Evolutionary conservation across 2,888 invertebrate genomes (phyloP), one percentile per base, ranked within the genome.

Genomic region (Thereva unica): DNA sequence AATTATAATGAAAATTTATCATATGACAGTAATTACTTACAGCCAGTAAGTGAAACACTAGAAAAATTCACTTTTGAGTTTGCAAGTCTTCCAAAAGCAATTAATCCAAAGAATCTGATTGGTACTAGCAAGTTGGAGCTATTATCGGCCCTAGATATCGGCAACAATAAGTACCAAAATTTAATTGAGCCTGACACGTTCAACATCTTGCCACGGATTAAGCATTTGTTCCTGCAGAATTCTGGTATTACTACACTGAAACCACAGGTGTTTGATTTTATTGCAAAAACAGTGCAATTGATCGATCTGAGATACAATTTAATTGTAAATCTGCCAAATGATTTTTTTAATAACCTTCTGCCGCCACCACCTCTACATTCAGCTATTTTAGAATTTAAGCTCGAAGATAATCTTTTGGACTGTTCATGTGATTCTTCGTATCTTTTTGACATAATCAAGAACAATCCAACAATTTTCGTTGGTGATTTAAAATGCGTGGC

Each of bases 91-190:
- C 35, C n/a, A 40, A 53, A 44, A 35, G 5, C 34, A 9, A 23
- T 50, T n/a, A 50, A 50, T 8, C 61, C 61, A 50, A 40, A 50
- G 35, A 35, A 4, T 9, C 45, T 50, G 8, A 40, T 61, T 5
- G 61, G 61, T 10, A 40, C 50, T 50, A n/a, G 4, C 23, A 23
- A 49, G 0, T 37, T 50, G 9, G 41, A 23, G 34, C 40, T 34
- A 23, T 5, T 61, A 1, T 40, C 41, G 40, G 4, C 4, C 0
- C 23, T 53, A 6, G 44, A 64, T n/a, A n/a, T 64, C 4, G 37
- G 34, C 44, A 50, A 41, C 41, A 64, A 64, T 44, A 64, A 52
- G 9, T 37, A 53, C 53, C 41, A 10, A 35, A 37, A 44, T 23
- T n/a, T 37, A 34, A 41, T 42, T 7, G 41, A 41, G 7, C 44